Percentiles rank a stretch among this genome's conserved stretches.
Conservation (phyloP, 2,113 vertebrate species). For the Mandrillus leucophaeus region DNA sequence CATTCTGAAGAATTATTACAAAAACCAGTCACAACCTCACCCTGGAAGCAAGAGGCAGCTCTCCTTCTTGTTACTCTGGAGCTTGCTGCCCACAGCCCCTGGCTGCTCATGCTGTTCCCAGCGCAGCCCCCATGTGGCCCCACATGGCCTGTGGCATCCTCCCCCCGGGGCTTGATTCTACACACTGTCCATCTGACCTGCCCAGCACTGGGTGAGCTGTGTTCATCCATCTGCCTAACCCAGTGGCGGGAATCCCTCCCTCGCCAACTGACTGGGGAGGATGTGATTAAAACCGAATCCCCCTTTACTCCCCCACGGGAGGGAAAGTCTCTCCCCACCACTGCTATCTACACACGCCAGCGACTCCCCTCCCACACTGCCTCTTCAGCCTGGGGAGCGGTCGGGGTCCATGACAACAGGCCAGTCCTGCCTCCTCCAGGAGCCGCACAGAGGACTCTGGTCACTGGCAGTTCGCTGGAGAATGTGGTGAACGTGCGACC, state of each 20-base stretch:
- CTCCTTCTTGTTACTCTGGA: not conserved
- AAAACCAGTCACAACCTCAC: not conserved
- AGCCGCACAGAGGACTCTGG: too few relatives aligned
- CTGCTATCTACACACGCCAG: too few relatives aligned
- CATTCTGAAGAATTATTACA: not conserved
- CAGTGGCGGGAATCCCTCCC: not conserved
- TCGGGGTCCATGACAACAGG: not conserved
- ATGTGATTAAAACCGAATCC: not conserved
- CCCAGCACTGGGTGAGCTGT: not conserved
- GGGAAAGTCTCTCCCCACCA: not conserved
- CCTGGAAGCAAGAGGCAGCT: not conserved
- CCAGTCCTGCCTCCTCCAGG: not conserved
- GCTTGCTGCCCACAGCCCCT: not conserved
- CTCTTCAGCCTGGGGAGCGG: not conserved
- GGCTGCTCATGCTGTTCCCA: not conserved
- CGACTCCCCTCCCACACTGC: rapidly evolving
- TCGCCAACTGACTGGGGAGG: not conserved
- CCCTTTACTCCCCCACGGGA: not conserved
- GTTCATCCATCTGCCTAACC: too few relatives aligned
- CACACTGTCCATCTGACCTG: too few relatives aligned
- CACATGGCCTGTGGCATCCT: not conserved
- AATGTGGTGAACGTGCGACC: not conserved
- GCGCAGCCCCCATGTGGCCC: not conserved
- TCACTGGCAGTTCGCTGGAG: not conserved
- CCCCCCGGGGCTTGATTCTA: rapidly evolving